A percentile compares a stretch with the other conserved stretches of the same genome.
Conservation (phyloP, 2,888 invertebrate species). For the Hartigia nigra region DNA sequence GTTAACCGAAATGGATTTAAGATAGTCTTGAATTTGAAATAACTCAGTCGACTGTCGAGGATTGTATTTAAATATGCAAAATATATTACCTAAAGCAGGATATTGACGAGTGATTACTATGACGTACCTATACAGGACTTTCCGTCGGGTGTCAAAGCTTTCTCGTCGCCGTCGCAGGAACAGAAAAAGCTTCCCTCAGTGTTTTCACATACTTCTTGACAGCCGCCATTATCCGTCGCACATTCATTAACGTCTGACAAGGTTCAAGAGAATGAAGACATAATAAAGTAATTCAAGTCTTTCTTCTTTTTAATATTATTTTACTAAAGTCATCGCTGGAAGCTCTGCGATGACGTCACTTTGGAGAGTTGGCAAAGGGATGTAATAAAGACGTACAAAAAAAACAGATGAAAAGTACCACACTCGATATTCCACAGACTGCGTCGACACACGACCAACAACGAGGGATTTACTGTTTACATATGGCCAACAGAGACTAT, state of each 20-base stretch:
- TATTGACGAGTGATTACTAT: neutral
- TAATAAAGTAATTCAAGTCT: neutral
- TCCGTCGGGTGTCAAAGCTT: slow-evolving; percentile 54
- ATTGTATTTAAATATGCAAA: neutral
- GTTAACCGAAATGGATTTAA: neutral
- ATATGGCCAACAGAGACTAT: neutral
- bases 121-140: slow-evolving; percentile 58
- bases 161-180: slow-evolving; percentile 66
- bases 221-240: slow-evolving; percentile 66
- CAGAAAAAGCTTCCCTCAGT: slow-evolving; percentile 70
- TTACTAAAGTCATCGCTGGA: neutral
- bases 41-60: neutral
- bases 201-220: slow-evolving; percentile 71
- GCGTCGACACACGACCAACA: neutral
- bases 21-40: neutral
- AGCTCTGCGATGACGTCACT: neutral
- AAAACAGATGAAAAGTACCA: neutral
- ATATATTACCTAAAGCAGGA: neutral
- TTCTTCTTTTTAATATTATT: neutral
- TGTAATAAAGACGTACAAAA: neutral
- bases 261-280: neutral
- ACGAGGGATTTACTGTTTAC: neutral
- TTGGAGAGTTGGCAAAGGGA: neutral
- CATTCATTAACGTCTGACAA: slow-evolving; percentile 64
- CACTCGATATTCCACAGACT: neutral